Percentiles rank a stretch among this genome's conserved stretches.
These are phyloP conservation scores for Elysia chlorotica DNA, from an alignment of 1,140 invertebrate genomes.

Conservation along the genomic window DNA sequence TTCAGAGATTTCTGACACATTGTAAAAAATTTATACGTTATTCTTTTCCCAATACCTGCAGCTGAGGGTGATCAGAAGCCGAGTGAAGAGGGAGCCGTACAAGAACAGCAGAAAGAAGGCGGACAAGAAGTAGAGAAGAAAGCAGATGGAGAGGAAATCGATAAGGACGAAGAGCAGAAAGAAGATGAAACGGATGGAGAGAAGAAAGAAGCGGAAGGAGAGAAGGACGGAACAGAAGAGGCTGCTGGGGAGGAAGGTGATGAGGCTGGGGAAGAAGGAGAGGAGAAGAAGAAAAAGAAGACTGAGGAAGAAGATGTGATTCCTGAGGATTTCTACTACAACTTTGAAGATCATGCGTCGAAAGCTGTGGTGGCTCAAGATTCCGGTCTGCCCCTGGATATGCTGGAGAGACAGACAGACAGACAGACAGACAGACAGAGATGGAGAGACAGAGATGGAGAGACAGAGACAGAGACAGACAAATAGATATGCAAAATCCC, in stretches of 20 bases:
- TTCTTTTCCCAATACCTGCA: neutral
- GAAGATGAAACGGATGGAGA: neutral
- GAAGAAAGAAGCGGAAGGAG: neutral
- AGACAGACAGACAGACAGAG: neutral
- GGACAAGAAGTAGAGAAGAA: too few relatives aligned
- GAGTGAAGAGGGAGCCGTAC: too few relatives aligned
- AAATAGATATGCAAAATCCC: too few relatives aligned
- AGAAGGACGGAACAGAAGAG: neutral
- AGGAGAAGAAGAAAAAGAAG: neutral
- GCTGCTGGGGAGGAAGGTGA: constrained; percentile 15
- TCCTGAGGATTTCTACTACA: constrained; percentile 58
- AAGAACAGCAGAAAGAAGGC: too few relatives aligned
- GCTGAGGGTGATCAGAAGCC: neutral
- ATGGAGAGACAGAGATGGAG: neutral
- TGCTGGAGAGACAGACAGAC: constrained; percentile 29
- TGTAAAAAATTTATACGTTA: neutral
- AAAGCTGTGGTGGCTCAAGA: constrained; percentile 48
- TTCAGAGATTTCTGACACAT: neutral
- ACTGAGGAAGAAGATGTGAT: constrained; percentile 48
- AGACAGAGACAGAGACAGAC: neutral
- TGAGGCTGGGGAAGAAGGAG: constrained; percentile 9
- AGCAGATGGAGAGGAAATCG: neutral
- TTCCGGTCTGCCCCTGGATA: constrained; percentile 53
- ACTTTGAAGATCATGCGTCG: constrained; percentile 51
- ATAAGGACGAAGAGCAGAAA: neutral